A percentile compares a stretch with the other conserved stretches of the same genome.
phyloP scores from a whole-genome alignment of 2,797 vertebrate genomes.

The Pitangus sulphuratus region DNA sequence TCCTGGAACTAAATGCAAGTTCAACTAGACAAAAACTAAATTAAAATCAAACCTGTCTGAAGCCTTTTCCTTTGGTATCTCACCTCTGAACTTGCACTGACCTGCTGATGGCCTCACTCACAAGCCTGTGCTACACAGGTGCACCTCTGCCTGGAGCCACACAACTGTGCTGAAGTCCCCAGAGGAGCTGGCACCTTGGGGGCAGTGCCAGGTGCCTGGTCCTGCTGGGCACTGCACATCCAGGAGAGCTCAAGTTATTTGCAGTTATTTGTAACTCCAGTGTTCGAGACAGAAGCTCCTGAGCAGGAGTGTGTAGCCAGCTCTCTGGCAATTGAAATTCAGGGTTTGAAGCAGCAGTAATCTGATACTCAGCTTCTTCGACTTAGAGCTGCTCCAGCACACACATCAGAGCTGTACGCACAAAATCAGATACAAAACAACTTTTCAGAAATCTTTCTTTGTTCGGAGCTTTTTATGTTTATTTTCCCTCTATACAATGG shows the following conservation, averaged over 20 bases:
- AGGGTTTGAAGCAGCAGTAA: neutral
- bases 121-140: fast-evolving
- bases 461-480: conserved; percentile 57
- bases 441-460: conserved; percentile 40
- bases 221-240: fast-evolving
- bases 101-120: neutral
- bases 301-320: neutral
- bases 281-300: neutral
- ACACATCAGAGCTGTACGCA: neutral
- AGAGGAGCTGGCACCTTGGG: neutral
- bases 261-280: neutral
- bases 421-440: conserved; percentile 7
- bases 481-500: conserved; percentile 41
- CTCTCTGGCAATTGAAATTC: neutral
- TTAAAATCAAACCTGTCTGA: neutral
- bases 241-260: neutral
- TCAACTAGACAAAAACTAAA: neutral
- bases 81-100: neutral
- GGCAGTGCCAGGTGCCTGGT: neutral
- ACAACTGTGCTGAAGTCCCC: neutral
- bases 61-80: neutral
- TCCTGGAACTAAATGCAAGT: neutral
- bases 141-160: neutral
- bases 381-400: neutral
- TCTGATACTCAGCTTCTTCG: neutral